Evolutionary conservation across 1,140 invertebrate species (phyloP).

Genomic region (Caligus rogercresseyi): DNA sequence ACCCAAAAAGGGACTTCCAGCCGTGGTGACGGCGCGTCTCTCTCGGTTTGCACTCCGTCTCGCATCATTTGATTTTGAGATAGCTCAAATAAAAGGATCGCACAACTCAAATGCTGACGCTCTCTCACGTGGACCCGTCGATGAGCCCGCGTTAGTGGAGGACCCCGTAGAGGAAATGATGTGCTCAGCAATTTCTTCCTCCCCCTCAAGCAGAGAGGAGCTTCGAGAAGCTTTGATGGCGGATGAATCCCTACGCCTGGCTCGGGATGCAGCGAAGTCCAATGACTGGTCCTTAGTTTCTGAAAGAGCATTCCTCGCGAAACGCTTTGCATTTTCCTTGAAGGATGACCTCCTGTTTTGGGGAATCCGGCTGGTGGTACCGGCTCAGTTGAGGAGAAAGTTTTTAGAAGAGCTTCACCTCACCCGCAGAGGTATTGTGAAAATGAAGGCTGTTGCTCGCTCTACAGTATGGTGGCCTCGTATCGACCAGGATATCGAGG

Average conservation of each 20-base stretch:
- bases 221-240: not conserved
- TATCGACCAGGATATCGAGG: not conserved
- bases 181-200: not conserved
- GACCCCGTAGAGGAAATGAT: not conserved
- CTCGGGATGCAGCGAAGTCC: too few species aligned
- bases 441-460: not conserved
- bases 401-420: not conserved
- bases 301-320: not conserved
- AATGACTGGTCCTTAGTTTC: not conserved
- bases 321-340: not conserved
- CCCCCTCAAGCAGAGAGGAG: not conserved
- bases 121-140: not conserved
- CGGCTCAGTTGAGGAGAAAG: not conserved
- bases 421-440: not conserved
- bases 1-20: not conserved
- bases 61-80: not conserved
- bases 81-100: not conserved
- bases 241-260: too few species aligned
- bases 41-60: not conserved
- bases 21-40: not conserved
- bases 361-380: not conserved
- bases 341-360: not conserved
- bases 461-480: not conserved
- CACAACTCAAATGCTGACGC: not conserved
- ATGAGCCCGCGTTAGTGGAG: not conserved